Conservation (phyloP, 1,140 invertebrate species). For the Drosophila rhopaloa region DNA sequence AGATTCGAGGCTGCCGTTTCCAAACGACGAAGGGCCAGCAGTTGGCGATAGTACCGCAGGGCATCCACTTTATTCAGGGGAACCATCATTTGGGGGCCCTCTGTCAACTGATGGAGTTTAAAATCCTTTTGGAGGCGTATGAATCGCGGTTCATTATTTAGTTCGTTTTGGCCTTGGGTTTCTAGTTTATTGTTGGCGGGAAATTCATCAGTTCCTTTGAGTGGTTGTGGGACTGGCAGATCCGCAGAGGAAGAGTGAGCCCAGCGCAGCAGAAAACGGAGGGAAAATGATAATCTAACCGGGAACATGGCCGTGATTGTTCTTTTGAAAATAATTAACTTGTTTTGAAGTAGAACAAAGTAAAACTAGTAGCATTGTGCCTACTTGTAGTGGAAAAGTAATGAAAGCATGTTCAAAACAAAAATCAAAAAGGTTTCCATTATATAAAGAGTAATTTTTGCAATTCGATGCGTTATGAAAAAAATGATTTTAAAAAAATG, state of each 20-base stretch:
- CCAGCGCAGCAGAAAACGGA: neutral
- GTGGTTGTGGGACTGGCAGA: constrained; percentile 1
- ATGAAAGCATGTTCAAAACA: neutral
- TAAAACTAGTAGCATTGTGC: constrained; percentile 8
- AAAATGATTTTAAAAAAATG: no score
- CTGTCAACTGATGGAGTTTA: constrained; percentile 92
- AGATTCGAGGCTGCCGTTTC: constrained; percentile 96
- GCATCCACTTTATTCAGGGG: constrained; percentile 91
- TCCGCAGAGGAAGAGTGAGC: constrained; percentile 5
- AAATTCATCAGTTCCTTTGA: neutral
- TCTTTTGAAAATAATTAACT: constrained; percentile 3
- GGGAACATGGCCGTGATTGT: neutral
- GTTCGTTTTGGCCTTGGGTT: neutral
- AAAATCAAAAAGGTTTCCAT: no score
- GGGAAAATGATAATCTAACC: neutral
- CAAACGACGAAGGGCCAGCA: constrained; percentile 91
- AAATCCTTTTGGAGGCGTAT: constrained; percentile 87
- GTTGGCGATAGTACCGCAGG: constrained; percentile 86
- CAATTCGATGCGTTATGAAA: no score
- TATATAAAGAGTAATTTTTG: no score
- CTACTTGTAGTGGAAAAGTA: neutral
- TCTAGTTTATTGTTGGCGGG: constrained; percentile 73
- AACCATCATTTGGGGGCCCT: constrained; percentile 92
- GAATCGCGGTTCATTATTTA: constrained; percentile 8
- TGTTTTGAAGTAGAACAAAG: constrained; percentile 1